These are phyloP conservation scores for Campoletis raptor DNA, from an alignment of 2,888 invertebrate species.

Conservation along the genomic window DNA sequence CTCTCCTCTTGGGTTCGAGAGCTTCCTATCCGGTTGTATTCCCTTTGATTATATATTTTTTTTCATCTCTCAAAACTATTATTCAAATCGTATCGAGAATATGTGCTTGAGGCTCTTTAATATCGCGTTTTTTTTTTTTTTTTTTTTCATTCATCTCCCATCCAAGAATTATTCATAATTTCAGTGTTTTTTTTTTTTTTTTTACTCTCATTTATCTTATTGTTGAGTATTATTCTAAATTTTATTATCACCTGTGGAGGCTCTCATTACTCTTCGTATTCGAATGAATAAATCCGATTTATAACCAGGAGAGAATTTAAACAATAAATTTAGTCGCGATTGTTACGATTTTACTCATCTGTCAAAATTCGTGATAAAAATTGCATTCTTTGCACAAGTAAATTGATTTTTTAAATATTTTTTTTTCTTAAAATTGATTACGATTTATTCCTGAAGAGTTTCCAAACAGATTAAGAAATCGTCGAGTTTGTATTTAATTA, in stretches of 20 bases:
- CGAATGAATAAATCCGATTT: no score
- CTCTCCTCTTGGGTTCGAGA: conserved; percentile 69
- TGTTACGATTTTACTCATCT: not conserved
- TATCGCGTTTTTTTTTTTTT: conserved; percentile 27
- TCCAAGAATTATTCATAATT: not conserved
- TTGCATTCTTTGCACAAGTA: not conserved
- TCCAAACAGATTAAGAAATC: no score
- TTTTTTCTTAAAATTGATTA: not conserved
- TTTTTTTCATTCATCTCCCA: conserved; percentile 7
- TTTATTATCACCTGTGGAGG: not conserved
- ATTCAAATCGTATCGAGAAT: conserved; percentile 77
- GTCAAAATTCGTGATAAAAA: not conserved
- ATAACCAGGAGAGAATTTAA: not conserved
- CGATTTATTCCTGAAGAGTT: not conserved
- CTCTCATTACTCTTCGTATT: not conserved
- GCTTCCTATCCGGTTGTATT: conserved; percentile 56
- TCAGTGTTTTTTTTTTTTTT: not conserved
- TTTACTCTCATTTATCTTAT: not conserved
- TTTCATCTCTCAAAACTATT: conserved; percentile 67
- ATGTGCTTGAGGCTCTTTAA: conserved; percentile 26
- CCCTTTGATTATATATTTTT: conserved; percentile 43
- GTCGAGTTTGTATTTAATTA: not conserved
- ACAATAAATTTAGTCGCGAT: not conserved
- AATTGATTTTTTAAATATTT: not conserved
- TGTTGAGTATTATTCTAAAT: not conserved